A percentile compares a stretch with the other conserved stretches of the same genome.
phyloP scores from a whole-genome alignment of 2,888 invertebrate genomes.

The Tethea ocularis region DNA sequence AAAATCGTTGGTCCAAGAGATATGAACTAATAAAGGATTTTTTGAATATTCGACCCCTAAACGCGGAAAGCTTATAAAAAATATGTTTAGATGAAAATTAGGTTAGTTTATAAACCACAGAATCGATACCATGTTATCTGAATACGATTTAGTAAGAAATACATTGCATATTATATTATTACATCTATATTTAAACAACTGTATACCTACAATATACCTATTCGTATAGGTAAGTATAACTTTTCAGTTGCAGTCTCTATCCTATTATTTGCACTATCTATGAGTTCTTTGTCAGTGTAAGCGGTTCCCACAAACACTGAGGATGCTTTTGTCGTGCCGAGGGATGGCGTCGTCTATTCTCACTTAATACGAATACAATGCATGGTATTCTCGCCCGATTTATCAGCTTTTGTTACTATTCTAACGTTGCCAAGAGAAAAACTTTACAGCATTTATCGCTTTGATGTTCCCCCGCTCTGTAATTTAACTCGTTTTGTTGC shows the following conservation, averaged over 20 bases:
- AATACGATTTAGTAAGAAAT: too few species aligned
- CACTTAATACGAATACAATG: slow-evolving; percentile 69
- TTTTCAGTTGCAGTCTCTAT: not conserved
- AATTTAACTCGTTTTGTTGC: slow-evolving; percentile 38
- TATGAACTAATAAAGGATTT: too few species aligned
- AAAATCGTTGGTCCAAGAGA: too few species aligned
- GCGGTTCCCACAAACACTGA: slow-evolving; percentile 38
- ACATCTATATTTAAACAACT: too few species aligned
- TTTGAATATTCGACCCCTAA: too few species aligned
- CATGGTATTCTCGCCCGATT: slow-evolving; percentile 58
- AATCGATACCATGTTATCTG: too few species aligned
- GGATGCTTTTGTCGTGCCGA: slow-evolving; percentile 51
- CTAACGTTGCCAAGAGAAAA: slow-evolving; percentile 49
- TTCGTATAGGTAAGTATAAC: too few species aligned
- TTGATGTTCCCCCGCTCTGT: slow-evolving; percentile 30
- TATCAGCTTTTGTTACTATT: slow-evolving; percentile 57
- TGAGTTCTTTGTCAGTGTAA: slow-evolving; percentile 19
- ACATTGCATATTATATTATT: too few species aligned
- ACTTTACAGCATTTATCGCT: slow-evolving; percentile 48
- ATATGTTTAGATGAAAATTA: too few species aligned
- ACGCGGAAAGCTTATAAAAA: too few species aligned
- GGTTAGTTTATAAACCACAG: too few species aligned
- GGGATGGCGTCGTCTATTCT: slow-evolving; percentile 54
- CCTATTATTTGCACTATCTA: slow-evolving; percentile 19
- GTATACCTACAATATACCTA: not conserved